phyloP scores from a whole-genome alignment of 2,888 invertebrate species.

The Dilophus febrilis region DNA sequence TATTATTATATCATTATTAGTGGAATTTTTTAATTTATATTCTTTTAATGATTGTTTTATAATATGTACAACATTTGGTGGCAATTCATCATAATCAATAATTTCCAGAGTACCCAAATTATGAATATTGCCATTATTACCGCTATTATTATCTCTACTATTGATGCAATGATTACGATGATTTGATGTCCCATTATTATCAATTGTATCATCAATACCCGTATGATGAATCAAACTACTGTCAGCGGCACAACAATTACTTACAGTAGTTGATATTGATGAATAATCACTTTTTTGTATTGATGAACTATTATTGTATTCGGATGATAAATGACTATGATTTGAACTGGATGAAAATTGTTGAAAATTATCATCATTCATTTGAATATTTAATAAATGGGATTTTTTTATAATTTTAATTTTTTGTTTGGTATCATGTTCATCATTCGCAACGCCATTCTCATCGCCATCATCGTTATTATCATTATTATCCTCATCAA shows the following conservation, averaged over 20 bases:
- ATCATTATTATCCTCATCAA: too few species aligned
- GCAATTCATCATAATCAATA: constrained; percentile 32
- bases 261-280: constrained; percentile 1
- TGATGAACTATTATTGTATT: constrained; percentile 18
- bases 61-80: constrained; percentile 40
- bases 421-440: too few species aligned
- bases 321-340: constrained; percentile 24
- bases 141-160: constrained; percentile 7
- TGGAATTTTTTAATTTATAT: not conserved
- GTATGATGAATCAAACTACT: constrained; percentile 7
- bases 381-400: constrained; percentile 9
- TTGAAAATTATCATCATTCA: constrained; percentile 22
- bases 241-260: constrained; percentile 1
- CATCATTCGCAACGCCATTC: too few species aligned
- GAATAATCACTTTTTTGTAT: constrained; percentile 3
- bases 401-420: too few species aligned
- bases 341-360: constrained; percentile 24
- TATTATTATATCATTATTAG: too few species aligned
- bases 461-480: too few species aligned
- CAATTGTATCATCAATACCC: constrained; percentile 19
- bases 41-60: constrained; percentile 38
- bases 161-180: too few species aligned
- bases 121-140: constrained; percentile 5
- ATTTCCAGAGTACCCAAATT: constrained; percentile 16
- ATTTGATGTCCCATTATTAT: too few species aligned